phyloP scores from a whole-genome alignment of 2,888 invertebrate genomes.

The Malthinus seriepunctatus region DNA sequence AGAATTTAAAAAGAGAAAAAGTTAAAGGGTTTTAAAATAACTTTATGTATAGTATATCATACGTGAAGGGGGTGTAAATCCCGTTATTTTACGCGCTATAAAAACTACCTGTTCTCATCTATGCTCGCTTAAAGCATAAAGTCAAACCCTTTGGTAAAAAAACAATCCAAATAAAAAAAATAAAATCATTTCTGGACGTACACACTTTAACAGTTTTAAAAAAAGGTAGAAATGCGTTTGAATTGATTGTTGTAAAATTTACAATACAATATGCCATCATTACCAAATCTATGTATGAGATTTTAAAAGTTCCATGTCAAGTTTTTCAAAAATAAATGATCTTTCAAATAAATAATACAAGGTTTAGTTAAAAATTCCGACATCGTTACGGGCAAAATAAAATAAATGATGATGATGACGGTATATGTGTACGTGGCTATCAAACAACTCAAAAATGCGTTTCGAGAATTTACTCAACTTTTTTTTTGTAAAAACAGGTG shows the following conservation, averaged over 20 bases:
- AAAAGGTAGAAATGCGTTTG: background rate
- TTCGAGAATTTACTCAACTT: slow-evolving; percentile 17
- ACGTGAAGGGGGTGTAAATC: slow-evolving; percentile 15
- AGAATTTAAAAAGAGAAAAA: slow-evolving; percentile 4
- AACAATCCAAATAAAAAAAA: background rate
- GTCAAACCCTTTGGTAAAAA: slow-evolving; percentile 8
- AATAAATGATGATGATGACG: slow-evolving; percentile 40
- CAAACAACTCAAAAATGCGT: slow-evolving; percentile 19
- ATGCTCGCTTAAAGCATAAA: slow-evolving; percentile 8
- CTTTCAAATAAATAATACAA: slow-evolving; percentile 31
- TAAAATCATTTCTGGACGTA: background rate
- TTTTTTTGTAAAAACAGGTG: slow-evolving; percentile 9
- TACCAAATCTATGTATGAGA: background rate
- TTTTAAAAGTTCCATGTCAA: slow-evolving; percentile 15
- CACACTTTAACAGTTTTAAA: background rate
- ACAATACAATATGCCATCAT: background rate
- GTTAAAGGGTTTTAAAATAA: slow-evolving; percentile 14
- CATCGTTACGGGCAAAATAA: slow-evolving; percentile 39
- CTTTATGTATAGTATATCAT: background rate
- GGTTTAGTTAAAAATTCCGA: slow-evolving; percentile 32
- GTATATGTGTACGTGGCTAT: slow-evolving; percentile 9
- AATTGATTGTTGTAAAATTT: background rate
- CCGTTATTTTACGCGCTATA: slow-evolving; percentile 23
- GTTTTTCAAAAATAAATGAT: slow-evolving; percentile 29
- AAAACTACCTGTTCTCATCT: slow-evolving; percentile 22